These are phyloP conservation scores for Drosophila mojavensis DNA, from an alignment of 1,140 invertebrate species.

Conservation along the genomic window DNA sequence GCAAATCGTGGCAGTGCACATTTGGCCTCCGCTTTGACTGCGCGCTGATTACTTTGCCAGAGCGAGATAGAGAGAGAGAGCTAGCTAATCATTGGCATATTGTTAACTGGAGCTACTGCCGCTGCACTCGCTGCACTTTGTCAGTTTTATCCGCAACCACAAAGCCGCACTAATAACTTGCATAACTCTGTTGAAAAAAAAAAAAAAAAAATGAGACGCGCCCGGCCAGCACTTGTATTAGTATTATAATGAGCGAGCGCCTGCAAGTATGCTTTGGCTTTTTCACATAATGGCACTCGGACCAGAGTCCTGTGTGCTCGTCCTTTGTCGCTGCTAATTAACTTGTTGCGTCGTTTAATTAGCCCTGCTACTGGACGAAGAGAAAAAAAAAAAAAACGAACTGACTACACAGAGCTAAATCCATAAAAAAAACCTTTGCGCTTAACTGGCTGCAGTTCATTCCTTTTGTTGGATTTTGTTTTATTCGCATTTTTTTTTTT, in stretches of 20 bases:
- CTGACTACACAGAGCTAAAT: not conserved
- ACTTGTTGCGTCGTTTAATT: constrained; percentile 81
- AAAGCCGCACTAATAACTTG: constrained; percentile 72
- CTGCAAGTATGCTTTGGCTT: constrained; percentile 65
- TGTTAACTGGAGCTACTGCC: constrained; percentile 33
- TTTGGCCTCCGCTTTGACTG: constrained; percentile 15
- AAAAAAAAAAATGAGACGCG: too few relatives aligned
- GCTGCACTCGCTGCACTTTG: constrained; percentile 20
- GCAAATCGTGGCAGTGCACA: constrained; percentile 57
- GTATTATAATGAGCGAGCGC: constrained; percentile 66
- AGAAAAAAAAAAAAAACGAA: constrained; percentile 5
- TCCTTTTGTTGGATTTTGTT: constrained; percentile 12
- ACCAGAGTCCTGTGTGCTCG: constrained; percentile 45
- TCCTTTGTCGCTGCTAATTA: constrained; percentile 77
- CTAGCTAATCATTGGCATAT: constrained; percentile 70
- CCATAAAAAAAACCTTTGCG: constrained; percentile 50
- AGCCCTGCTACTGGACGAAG: constrained; percentile 51
- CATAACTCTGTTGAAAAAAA: constrained; percentile 48
- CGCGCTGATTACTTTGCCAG: constrained; percentile 39
- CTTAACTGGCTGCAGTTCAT: constrained; percentile 48
- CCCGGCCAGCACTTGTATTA: constrained; percentile 45
- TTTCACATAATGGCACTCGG: constrained; percentile 34
- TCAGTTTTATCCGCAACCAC: constrained; percentile 32
- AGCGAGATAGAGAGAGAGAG: not conserved
- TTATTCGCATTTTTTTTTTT: constrained; percentile 8